A percentile compares a stretch with the other conserved stretches of the same genome.
Evolutionary conservation across 2,888 invertebrate genomes (phyloP).

Genomic region (Trisateles emortualis): DNA sequence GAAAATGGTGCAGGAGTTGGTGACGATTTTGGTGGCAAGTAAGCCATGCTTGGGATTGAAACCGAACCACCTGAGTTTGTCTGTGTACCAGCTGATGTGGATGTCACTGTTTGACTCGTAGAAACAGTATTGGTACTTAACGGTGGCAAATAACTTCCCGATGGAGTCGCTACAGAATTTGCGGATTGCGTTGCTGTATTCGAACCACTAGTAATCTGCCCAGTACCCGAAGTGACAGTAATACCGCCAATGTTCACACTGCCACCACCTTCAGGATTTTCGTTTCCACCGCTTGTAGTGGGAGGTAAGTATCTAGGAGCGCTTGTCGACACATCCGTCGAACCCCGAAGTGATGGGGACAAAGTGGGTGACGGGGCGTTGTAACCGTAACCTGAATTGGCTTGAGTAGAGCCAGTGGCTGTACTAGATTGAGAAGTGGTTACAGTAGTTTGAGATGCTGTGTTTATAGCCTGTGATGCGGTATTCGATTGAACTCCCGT

Average conservation of each 20-base stretch:
- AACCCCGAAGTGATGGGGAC: slow-evolving; percentile 31
- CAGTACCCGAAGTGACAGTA: slow-evolving; percentile 34
- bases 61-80: slow-evolving; percentile 31
- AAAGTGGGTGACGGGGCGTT: slow-evolving; percentile 40
- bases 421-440: slow-evolving; percentile 12
- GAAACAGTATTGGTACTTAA: slow-evolving; percentile 24
- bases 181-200: slow-evolving; percentile 12
- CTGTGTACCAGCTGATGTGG: slow-evolving; percentile 25
- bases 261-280: slow-evolving; percentile 20
- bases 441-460: slow-evolving; percentile 23
- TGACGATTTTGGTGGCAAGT: slow-evolving; percentile 49
- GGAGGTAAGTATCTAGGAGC: slow-evolving; percentile 77
- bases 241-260: slow-evolving; percentile 32
- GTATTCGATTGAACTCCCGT: slow-evolving; percentile 11
- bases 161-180: slow-evolving; percentile 32
- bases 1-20: slow-evolving; percentile 39
- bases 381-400: slow-evolving; percentile 49
- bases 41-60: slow-evolving; percentile 45
- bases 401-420: slow-evolving; percentile 22
- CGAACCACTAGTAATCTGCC: slow-evolving; percentile 20
- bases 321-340: slow-evolving; percentile 61
- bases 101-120: slow-evolving; percentile 18
- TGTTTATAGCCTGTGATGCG: slow-evolving; percentile 24
- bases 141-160: slow-evolving; percentile 59
- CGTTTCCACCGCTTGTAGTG: slow-evolving; percentile 22